A percentile compares a stretch with the other conserved stretches of the same genome.
Evolutionary conservation across 2,113 vertebrate species (phyloP).

Genomic region (Steatornis caripensis): DNA sequence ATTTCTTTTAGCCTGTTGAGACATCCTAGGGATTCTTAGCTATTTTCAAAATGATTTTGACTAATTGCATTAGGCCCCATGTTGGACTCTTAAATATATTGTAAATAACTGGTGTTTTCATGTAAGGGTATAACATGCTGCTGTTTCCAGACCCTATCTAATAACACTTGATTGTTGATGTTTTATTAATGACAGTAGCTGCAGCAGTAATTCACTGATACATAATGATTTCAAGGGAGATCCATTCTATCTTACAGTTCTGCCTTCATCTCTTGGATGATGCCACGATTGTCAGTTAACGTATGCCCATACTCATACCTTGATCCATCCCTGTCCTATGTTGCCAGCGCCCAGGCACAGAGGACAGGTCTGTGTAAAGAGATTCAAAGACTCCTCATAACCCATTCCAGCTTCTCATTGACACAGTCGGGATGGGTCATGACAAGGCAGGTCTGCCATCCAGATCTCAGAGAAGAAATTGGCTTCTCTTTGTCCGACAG

Average conservation of each 20-base stretch:
- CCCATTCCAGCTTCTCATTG: background rate
- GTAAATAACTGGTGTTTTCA: background rate
- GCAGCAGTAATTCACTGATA: background rate
- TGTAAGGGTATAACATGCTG: background rate
- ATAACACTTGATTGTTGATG: background rate
- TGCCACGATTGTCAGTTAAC: background rate
- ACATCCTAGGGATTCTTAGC: background rate
- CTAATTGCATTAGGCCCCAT: slow-evolving; percentile 16
- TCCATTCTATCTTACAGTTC: background rate
- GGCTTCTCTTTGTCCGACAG: background rate
- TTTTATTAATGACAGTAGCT: background rate
- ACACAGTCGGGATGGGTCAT: background rate
- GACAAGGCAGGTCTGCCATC: background rate
- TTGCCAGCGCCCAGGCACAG: background rate
- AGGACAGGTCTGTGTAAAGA: background rate
- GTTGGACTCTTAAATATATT: background rate
- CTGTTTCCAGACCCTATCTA: background rate
- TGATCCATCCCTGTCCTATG: background rate
- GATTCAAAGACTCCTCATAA: background rate
- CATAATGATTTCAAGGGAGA: background rate
- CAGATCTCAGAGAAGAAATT: background rate
- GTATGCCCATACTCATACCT: background rate
- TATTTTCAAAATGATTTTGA: slow-evolving; percentile 17
- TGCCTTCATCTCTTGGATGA: background rate
- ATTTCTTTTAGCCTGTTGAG: background rate